Evolutionary conservation across 2,797 vertebrate genomes (phyloP), one percentile per base, ranked within the genome.

Genomic region (Propithecus perrieri): DNA sequence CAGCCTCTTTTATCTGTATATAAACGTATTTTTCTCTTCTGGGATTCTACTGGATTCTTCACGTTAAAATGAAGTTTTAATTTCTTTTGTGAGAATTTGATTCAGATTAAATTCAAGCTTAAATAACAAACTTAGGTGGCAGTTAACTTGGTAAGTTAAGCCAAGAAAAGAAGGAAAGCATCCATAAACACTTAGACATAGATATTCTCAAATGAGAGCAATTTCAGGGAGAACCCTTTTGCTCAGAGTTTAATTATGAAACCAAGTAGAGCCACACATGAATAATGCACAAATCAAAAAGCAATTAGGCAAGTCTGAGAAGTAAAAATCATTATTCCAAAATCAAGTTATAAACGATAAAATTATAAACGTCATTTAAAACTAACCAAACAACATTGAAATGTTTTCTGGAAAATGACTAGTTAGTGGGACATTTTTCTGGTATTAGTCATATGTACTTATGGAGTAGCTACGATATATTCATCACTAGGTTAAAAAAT

Each of bases 381-480:
- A 83, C 10, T 74, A 79, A 50, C 11, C 26, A 55, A 84, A 67
- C 3, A 86, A 57, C 15, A 41, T 57, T 41, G 61, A 50, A 92
- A 94, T 3, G 3, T 38, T 55, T 85, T 94, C 46, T 86, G 35
- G 41, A 91, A 93, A 95, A 94, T 78, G 55, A 80, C 50, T 79
- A 71, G 13, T 78, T 43, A 92, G 41, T 76, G 4, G 4, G 28
- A 30, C 74, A 43, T 76, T 92, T 81, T 90, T 88, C 71, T 80
- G 5, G 1, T 79, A 69, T 92, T 87, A 35, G 38, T 69, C 28
- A 71, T 67, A 46, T 0, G 2, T 57, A 85, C 2, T 85, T 91
- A 55, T n/a, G 46, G 33, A 92, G 24, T 65, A 30, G 74, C 55
- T 67, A 53, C 28, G 76, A 9, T 65, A 35, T 85, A 38, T 76